Evolutionary conservation across 2,113 vertebrate genomes (phyloP).

Genomic region (Eulacestoma nigropectus): DNA sequence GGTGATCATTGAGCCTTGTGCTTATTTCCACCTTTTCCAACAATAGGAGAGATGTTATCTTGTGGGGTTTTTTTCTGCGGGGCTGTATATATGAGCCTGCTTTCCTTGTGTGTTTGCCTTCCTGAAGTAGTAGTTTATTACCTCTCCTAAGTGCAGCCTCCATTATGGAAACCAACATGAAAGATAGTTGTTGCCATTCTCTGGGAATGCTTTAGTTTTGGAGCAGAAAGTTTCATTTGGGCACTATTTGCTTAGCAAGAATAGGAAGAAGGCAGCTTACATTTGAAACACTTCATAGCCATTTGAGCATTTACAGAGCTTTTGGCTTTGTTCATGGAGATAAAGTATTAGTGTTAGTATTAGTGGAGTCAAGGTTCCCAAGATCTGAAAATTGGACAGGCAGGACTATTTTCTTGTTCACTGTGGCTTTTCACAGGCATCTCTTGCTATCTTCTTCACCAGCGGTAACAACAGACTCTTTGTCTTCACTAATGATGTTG

Average conservation of each 20-base stretch:
- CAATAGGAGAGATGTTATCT: not conserved
- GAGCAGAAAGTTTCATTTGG: not conserved
- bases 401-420: not conserved
- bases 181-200: not conserved
- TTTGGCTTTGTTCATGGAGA: not conserved
- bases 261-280: not conserved
- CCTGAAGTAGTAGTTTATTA: not conserved
- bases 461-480: not conserved
- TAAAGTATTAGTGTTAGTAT: not conserved
- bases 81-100: not conserved
- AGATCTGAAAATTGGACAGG: not conserved
- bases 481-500: not conserved
- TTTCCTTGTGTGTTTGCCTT: not conserved
- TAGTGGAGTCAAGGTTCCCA: not conserved
- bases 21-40: not conserved
- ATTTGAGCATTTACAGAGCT: not conserved
- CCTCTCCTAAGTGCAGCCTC: not conserved
- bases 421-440: not conserved
- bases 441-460: not conserved
- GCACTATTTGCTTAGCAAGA: not conserved
- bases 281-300: not conserved
- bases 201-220: not conserved
- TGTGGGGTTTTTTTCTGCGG: not conserved
- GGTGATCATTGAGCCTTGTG: not conserved
- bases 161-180: not conserved